These are phyloP conservation scores for Melanotaenia parkinsoni DNA, from an alignment of 2,797 vertebrate species.

Conservation along the genomic window DNA sequence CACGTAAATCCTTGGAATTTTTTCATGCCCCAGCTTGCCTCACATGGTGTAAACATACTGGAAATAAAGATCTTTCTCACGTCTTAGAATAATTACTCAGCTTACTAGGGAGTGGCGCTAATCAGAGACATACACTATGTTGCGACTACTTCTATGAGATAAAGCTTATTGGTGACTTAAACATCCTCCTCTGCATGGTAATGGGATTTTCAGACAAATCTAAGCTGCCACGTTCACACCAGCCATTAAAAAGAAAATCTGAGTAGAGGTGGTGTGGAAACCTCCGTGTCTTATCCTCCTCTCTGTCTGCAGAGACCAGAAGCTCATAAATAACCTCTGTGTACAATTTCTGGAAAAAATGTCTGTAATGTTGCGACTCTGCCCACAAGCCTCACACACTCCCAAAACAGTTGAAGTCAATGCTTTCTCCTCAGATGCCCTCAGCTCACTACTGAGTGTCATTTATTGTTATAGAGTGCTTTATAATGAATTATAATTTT, in stretches of 20 bases:
- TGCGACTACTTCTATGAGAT: neutral
- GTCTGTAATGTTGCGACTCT: conserved; percentile 63
- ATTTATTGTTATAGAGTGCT: neutral
- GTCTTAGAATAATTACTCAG: conserved; percentile 37
- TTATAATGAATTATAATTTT: conserved; percentile 9
- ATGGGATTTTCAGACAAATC: conserved; percentile 1
- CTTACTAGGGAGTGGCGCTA: neutral
- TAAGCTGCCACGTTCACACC: neutral
- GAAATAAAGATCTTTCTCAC: neutral
- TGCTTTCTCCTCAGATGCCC: conserved; percentile 29
- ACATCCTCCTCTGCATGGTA: neutral
- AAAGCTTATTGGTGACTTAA: neutral
- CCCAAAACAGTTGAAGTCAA: conserved; percentile 19
- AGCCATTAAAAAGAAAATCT: neutral
- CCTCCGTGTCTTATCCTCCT: conserved; percentile 21
- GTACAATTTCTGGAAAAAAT: conserved; percentile 54
- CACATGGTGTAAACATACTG: neutral
- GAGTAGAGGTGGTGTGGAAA: conserved; percentile 28
- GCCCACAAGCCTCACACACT: conserved; percentile 46
- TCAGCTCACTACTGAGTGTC: conserved; percentile 4
- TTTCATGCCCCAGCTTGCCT: conserved; percentile 50
- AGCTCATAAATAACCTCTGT: conserved; percentile 57
- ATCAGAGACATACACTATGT: neutral
- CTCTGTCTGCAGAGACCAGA: conserved; percentile 22
- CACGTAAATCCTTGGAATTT: neutral